Base-by-base conservation (phyloP, 2,888 invertebrate genomes). In the Drosophila rubida region DNA sequence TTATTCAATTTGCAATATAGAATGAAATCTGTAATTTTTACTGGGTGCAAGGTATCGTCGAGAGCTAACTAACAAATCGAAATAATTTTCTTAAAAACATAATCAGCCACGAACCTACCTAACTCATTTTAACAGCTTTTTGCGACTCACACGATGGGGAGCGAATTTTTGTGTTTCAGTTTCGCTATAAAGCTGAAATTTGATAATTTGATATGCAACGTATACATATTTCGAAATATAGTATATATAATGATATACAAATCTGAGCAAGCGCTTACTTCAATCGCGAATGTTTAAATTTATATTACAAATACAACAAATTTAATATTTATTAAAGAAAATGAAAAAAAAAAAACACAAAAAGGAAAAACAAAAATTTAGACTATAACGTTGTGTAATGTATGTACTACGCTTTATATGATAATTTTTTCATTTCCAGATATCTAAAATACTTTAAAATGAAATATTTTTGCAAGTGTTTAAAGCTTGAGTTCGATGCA, bases 91-190 rank as follows among this genome's bases (percentile, higher is more conserved):
- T 53, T 51, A 57, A 51, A 59, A 62, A 67, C 74, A 81, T 78
- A 81, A 81, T 78, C 79, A 75, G 63, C 71, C 78, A 69, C 61
- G 62, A 78, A 61, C 51, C 76, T 76, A 82, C 76, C 80, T 82
- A 78, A 70, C 59, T 78, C 57, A 78, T 80, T 74, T 78, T 49
- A 78, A 66, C 57, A 65, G 78, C 78, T 78, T 78, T 57, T 72
- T 69, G 45, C 49, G 51, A 63, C 53, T 44, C 58, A 55, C 60
- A 55, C 61, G 61, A 55, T 39, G 41, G 30, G 51, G 4, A 41
- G 44, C 5, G 42, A 59, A 50, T 55, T 78, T 78, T 68, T 45
- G 62, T 19, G 74, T 51, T 61, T 51, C 16, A 54, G 39, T 48
- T 48, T 55, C 42, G 39, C 39, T 46, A 16, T 7, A 27, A 42